Conservation (phyloP, 92 coral and sea anemone genomes). For the Epizoanthus scotinus region DNA sequence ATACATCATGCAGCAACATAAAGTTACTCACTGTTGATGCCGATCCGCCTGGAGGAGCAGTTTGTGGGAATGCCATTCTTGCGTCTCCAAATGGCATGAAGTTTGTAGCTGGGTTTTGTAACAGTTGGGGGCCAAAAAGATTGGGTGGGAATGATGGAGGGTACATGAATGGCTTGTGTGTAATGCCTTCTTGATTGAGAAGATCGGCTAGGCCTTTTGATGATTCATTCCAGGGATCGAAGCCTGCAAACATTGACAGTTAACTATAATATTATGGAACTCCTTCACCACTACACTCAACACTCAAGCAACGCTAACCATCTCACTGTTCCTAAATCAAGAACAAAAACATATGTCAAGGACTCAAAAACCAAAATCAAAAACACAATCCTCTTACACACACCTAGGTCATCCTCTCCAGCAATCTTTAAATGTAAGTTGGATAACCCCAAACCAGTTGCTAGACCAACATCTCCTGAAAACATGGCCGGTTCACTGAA, state of each 20-base stretch:
- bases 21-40: conserved; percentile 18
- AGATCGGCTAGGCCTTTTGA: conserved; percentile 92
- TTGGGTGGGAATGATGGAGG: conserved; percentile 44
- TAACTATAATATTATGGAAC: too few relatives aligned
- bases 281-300: too few relatives aligned
- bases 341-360: too few relatives aligned
- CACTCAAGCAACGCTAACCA: too few relatives aligned
- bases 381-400: neutral
- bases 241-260: conserved; percentile 60
- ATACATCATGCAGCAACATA: neutral
- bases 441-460: conserved; percentile 87
- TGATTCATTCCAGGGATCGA: conserved; percentile 98
- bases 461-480: conserved; percentile 45
- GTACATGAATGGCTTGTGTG: conserved; percentile 35
- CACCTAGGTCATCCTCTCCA: conserved; percentile 94
- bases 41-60: conserved; percentile 4
- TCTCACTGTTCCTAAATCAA: too few relatives aligned
- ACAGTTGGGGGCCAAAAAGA: conserved; percentile 26
- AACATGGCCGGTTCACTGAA: conserved; percentile 31
- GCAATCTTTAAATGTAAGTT: conserved; percentile 84
- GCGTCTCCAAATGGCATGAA: conserved; percentile 11
- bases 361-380: too few relatives aligned
- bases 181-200: conserved; percentile 78
- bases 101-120: conserved; percentile 19
- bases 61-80: conserved; percentile 19